phyloP scores from a whole-genome alignment of 2,113 vertebrate species.

The Mustela lutreola region DNA sequence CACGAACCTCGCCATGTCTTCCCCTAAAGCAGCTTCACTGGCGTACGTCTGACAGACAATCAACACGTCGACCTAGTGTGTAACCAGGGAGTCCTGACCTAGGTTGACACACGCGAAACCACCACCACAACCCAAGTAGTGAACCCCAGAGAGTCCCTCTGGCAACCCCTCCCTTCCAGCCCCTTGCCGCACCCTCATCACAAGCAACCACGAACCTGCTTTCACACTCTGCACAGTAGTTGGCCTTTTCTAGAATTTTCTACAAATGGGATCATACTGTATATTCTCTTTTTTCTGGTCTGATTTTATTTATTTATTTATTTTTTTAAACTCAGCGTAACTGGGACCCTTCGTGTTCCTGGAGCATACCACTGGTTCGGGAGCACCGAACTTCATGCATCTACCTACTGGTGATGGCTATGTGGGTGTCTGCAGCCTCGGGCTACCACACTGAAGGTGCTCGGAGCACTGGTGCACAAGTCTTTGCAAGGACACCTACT shows the following conservation, averaged over 20 bases:
- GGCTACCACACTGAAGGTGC: neutral
- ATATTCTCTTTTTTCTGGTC: no score
- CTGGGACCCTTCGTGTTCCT: neutral
- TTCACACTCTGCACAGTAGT: neutral
- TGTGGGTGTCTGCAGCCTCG: neutral
- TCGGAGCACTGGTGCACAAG: neutral
- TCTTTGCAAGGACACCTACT: neutral
- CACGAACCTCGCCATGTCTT: neutral
- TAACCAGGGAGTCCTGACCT: neutral
- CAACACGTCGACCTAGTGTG: neutral
- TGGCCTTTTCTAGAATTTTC: neutral
- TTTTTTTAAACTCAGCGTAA: neutral
- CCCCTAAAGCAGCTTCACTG: neutral
- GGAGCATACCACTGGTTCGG: neutral
- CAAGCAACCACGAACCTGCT: neutral
- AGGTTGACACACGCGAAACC: neutral
- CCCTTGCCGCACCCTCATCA: no score
- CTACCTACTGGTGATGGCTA: neutral
- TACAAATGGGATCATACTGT: neutral
- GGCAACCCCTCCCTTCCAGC: neutral
- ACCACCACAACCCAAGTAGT: neutral
- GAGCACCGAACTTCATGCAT: rapidly evolving
- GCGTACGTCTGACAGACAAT: neutral
- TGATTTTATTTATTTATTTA: neutral
- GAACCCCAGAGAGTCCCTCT: neutral